Conservation (phyloP, 2,797 vertebrate species). For the Eulemur albifrons region DNA sequence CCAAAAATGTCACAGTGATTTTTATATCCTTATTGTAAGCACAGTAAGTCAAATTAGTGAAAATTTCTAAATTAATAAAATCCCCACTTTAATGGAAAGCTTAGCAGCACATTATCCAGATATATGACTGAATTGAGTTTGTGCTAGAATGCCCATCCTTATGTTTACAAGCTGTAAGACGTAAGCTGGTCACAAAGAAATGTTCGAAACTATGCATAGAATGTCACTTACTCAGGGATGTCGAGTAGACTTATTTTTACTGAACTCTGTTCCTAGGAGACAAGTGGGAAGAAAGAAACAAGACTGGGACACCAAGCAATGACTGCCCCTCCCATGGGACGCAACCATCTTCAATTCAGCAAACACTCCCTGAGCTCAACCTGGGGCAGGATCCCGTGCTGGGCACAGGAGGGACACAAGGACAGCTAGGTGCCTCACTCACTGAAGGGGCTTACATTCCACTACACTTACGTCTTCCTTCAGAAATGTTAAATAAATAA, state of each 20-base stretch:
- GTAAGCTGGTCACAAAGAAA: not conserved
- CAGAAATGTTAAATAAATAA: not conserved
- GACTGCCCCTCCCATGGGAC: fast-evolving
- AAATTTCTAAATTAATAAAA: not conserved
- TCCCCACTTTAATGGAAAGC: not conserved
- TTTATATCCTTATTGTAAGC: not conserved
- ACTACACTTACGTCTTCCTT: not conserved
- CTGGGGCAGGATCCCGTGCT: fast-evolving
- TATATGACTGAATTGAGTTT: not conserved
- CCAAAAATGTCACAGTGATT: not conserved
- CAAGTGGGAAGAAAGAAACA: not conserved
- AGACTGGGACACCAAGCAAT: not conserved
- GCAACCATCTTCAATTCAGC: not conserved
- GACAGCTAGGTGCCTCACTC: not conserved
- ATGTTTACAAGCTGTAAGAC: not conserved
- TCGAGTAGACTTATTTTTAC: not conserved
- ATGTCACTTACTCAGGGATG: not conserved
- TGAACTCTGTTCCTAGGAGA: not conserved
- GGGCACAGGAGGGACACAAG: fast-evolving
- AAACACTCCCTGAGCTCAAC: not conserved
- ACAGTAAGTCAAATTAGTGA: not conserved
- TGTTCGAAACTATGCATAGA: not conserved
- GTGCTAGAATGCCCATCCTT: not conserved
- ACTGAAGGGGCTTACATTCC: not conserved
- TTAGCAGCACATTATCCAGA: not conserved